These are phyloP conservation scores for Vimba vimba DNA, from an alignment of 2,113 vertebrate genomes.

Conservation along the genomic window DNA sequence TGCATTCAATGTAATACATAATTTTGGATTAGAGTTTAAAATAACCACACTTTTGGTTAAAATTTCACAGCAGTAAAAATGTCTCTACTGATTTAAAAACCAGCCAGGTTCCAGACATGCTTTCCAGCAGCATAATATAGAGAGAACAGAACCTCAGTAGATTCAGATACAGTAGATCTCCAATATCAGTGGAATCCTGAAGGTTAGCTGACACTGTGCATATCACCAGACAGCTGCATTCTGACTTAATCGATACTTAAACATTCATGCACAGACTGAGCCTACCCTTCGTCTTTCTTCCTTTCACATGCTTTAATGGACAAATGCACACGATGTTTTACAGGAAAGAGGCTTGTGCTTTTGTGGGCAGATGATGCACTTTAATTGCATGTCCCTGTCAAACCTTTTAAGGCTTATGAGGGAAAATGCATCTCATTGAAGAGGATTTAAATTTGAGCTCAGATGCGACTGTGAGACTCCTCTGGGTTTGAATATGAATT, in stretches of 20 bases:
- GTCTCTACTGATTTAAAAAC: not conserved
- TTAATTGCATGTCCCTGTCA: constrained; percentile 23
- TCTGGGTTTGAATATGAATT: constrained; percentile 16
- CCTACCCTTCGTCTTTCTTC: not conserved
- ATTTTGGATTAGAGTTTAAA: not conserved
- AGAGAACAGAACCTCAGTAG: not conserved
- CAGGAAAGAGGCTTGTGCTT: constrained; percentile 5
- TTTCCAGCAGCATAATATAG: not conserved
- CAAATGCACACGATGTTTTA: not conserved
- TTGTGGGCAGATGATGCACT: constrained; percentile 17
- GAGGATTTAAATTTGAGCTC: constrained; percentile 1
- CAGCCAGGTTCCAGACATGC: not conserved
- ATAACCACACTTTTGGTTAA: not conserved
- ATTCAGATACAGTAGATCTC: not conserved
- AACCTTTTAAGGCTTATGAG: not conserved
- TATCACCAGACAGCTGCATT: not conserved
- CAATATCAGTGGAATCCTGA: constrained; percentile 11
- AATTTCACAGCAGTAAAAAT: not conserved
- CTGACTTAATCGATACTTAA: constrained; percentile 4
- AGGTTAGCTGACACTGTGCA: not conserved
- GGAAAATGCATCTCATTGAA: constrained; percentile 1
- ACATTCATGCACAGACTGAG: constrained; percentile 6
- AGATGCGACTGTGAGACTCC: not conserved
- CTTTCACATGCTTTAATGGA: not conserved
- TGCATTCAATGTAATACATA: too few species aligned